A percentile compares a stretch with the other conserved stretches of the same genome.
Evolutionary conservation across 1,140 invertebrate species (phyloP).

Genomic region (Oryctes rhinoceros): DNA sequence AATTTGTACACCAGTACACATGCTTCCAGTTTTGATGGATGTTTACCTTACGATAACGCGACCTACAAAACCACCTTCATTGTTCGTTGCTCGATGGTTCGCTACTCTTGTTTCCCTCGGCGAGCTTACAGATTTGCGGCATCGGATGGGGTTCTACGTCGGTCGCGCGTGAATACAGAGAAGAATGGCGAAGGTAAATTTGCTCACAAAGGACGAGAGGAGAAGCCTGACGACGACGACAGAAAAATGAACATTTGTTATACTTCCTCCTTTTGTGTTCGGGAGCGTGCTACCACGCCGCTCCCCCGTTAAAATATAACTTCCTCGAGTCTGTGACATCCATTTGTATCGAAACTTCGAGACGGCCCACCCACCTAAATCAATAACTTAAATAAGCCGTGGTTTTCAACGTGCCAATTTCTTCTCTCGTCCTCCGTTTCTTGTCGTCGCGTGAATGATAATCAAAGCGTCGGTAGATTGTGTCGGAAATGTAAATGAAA

Average conservation of each 20-base stretch:
- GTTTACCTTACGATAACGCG: too few species aligned
- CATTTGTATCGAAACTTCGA: not conserved
- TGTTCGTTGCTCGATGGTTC: too few species aligned
- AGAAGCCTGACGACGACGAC: conserved; percentile 1
- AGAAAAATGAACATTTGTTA: conserved; percentile 22
- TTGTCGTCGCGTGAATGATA: not conserved
- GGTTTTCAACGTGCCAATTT: conserved; percentile 1
- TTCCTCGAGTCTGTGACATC: conserved; percentile 12
- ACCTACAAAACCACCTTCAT: too few species aligned
- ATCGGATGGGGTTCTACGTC: not conserved
- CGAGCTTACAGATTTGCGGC: too few species aligned
- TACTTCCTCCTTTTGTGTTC: not conserved
- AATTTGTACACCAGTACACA: too few species aligned
- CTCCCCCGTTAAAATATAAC: not conserved
- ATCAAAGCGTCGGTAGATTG: not conserved
- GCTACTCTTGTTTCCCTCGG: too few species aligned
- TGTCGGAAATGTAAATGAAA: not conserved
- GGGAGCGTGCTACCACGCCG: not conserved
- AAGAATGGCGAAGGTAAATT: conserved; percentile 18
- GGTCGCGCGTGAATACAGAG: not conserved
- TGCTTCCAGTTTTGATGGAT: too few species aligned
- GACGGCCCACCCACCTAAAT: not conserved
- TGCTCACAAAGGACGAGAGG: not conserved
- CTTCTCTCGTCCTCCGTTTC: not conserved
- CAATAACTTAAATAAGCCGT: conserved; percentile 13